Evolutionary conservation across 37 sponge, comb jelly and placozoan species (phyloP), one percentile per base, ranked within the genome.

Genomic region (Bolinopsis microptera): DNA sequence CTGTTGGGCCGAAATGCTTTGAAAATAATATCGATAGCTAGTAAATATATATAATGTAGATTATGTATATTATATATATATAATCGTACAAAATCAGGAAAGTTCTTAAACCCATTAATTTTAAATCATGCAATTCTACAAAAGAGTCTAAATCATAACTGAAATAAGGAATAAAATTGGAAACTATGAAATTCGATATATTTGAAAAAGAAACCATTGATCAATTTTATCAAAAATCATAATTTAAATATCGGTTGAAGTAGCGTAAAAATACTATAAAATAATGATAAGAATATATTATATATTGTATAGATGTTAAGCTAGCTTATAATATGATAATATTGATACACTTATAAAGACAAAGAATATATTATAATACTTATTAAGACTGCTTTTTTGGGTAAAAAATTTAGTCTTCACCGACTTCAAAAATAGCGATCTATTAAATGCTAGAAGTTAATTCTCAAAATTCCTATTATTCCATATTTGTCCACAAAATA

Each of bases 251-350:
- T 70, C 30, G 25, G 74, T 70, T 70, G 74, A 32, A 80, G 82
- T 80, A 16, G 38, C 8, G 82, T 80, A 80, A 80, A 80, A 80
- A 80, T 80, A 80, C 82, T 80, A 80, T 80, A 80, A 80, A 80
- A 80, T 80, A 80, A 23, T 72, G 18, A 48, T 48, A 48, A 48
- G 61, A 48, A 48, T 48, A 48, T 48, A 48, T 48, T 48, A 48
- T 48, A 48, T 5, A 48, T 48, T 48, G n/a, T n/a, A n/a, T n/a
- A n/a, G n/a, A 48, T 48, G 5, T 48, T 48, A 48, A 48, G 61
- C 9, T 48, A 48, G 61, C 61, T 48, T n/a, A n/a, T n/a, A n/a
- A 48, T 48, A 48, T 48, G 61, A 18, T 48, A 18, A 48, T 48
- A 48, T 18, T 48, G 5, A 13, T 48, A 48, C 61, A 70, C 30